Percentiles rank a stretch among this genome's conserved stretches.
Evolutionary conservation across 2,888 invertebrate species (phyloP).

Genomic region (Reticulitermes lucifugus): DNA sequence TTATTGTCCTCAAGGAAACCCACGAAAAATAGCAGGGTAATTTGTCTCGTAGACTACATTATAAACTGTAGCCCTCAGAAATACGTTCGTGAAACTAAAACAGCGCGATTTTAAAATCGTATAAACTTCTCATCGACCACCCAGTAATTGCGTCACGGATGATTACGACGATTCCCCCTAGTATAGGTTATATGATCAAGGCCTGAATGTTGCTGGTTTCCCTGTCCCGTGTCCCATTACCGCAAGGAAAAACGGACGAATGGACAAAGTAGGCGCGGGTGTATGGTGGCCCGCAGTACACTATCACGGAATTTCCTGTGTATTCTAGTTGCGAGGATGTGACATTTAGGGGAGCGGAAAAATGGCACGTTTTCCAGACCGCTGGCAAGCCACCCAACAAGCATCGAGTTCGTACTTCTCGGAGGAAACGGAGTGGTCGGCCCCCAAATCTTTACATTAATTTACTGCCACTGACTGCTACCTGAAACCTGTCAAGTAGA

Average conservation of each 20-base stretch:
- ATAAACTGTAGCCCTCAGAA: too few species aligned
- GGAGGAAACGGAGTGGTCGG: slow-evolving; percentile 20
- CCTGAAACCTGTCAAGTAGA: too few species aligned
- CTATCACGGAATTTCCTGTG: background rate
- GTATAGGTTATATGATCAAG: too few species aligned
- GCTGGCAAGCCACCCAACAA: slow-evolving; percentile 20
- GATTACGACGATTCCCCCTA: too few species aligned
- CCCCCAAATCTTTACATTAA: background rate
- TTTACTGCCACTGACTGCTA: too few species aligned
- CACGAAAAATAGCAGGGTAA: too few species aligned
- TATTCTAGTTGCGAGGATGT: slow-evolving; percentile 24
- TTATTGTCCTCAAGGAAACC: too few species aligned
- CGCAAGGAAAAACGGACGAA: slow-evolving; percentile 36
- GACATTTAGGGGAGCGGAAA: slow-evolving; percentile 35
- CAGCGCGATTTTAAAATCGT: too few species aligned
- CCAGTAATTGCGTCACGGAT: too few species aligned
- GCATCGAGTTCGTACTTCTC: background rate
- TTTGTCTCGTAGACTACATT: too few species aligned
- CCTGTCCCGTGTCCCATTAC: slow-evolving; percentile 7
- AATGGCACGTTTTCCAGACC: slow-evolving; percentile 42
- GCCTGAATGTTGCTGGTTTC: background rate
- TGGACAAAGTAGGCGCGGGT: slow-evolving; percentile 41
- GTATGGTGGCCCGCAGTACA: slow-evolving; percentile 31
- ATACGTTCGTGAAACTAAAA: too few species aligned
- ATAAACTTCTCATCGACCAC: too few species aligned